Base-by-base conservation (phyloP, 53 echinoderm and acorn worm genomes). In the Mesocentrotus franciscanus region DNA sequence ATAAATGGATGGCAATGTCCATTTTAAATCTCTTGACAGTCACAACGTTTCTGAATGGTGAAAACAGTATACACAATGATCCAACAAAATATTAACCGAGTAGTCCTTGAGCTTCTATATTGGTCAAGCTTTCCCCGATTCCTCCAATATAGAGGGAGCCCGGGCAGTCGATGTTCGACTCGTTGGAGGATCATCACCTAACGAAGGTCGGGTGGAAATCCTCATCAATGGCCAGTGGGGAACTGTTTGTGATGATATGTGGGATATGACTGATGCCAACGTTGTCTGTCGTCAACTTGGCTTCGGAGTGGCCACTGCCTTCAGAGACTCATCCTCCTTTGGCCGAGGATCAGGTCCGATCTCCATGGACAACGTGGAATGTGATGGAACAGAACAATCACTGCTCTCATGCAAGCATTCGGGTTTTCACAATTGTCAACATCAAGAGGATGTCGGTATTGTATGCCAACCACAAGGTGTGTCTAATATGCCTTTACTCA, bases 231-330 rank as follows among this genome's bases (percentile, higher is more conserved):
- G 91, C 35, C 8, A 18, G 10, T 91, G 91, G 91, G 91, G 91
- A 33, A 91, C 91, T 20, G 91, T 91, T 22, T 91, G 91, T 68
- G 91, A 91, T 68, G 91, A 91, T 66, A 1, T 91, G 20, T 91
- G 91, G 91, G 91, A 91, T 68, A 68, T 68, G 22, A 68, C 33
- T 12, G 91, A 91, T 27, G 61, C 91, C 36, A 62, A 91, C 42
- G 91, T 91, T 15, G 91, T 66, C 4, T 91, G 91, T 68, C 33
- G 68, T 35, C 62, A 91, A 24, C 91, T 91, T 59, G 91, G 91
- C 22, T 91, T 35, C 33, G 66, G 34, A 35, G 16, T 32, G 66
- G 70, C 91, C 10, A 22, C 62, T 33, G 90, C 90, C 13, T 1
- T 68, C 68, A 68, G 66, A 42, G 62, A 34, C 10, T 68, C 66